phyloP scores from a whole-genome alignment of 2,888 invertebrate genomes.

The Aleiodes testaceus region DNA sequence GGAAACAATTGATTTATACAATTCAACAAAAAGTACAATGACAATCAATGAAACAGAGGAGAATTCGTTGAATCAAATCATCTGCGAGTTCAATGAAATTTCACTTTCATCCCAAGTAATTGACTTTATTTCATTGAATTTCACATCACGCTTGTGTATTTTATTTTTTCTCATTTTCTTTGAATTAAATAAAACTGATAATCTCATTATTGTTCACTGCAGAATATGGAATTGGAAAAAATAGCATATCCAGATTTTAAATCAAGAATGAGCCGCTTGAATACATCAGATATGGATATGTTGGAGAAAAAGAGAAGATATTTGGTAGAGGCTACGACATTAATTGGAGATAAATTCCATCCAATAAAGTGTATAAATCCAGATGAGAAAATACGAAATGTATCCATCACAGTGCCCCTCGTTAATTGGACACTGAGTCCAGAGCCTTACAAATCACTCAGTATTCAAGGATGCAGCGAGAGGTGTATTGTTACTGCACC shows the following conservation, averaged over 20 bases:
- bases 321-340: conserved; percentile 43
- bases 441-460: conserved; percentile 67
- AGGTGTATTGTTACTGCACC: conserved; percentile 78
- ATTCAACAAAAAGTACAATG: conserved; percentile 35
- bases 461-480: conserved; percentile 75
- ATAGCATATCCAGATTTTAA: conserved; percentile 51
- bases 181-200: too few species aligned
- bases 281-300: conserved; percentile 54
- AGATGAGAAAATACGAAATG: conserved; percentile 70
- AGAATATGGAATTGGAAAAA: conserved; percentile 37
- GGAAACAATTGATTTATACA: conserved; percentile 46
- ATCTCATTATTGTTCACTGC: neutral
- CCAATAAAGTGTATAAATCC: conserved; percentile 61
- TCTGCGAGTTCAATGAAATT: conserved; percentile 52
- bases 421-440: conserved; percentile 68
- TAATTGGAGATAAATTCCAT: conserved; percentile 52
- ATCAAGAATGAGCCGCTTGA: conserved; percentile 51
- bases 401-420: conserved; percentile 71
- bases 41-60: conserved; percentile 23
- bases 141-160: too few species aligned
- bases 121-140: conserved; percentile 5
- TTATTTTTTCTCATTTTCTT: too few species aligned
- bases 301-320: conserved; percentile 53
- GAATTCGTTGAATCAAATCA: conserved; percentile 48
- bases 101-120: conserved; percentile 36